These are phyloP conservation scores for Umimayanthus kanabou DNA, from an alignment of 92 coral and sea anemone species.

Conservation along the genomic window DNA sequence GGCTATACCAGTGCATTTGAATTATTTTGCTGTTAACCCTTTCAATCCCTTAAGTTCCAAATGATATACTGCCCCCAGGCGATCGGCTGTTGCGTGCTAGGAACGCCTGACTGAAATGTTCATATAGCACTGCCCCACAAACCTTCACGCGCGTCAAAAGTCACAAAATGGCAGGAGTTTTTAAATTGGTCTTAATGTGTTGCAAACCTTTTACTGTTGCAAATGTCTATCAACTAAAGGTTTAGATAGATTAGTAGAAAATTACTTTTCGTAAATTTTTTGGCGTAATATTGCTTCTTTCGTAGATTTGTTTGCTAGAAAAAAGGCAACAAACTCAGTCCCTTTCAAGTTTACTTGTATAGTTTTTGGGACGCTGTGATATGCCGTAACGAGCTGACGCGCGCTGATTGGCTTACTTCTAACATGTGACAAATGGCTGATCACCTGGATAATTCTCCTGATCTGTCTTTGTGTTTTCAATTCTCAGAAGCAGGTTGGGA, in stretches of 20 bases:
- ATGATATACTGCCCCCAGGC: not conserved
- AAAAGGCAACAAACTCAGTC: not conserved
- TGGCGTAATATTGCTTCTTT: not conserved
- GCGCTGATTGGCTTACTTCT: not conserved
- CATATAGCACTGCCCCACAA: not conserved
- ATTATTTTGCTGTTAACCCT: constrained; percentile 5
- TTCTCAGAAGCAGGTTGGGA: not conserved
- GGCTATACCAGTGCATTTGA: constrained; percentile 24
- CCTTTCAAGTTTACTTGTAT: not conserved
- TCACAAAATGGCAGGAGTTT: not conserved
- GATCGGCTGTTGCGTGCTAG: not conserved
- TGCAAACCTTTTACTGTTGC: too few species aligned
- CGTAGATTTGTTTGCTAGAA: too few species aligned
- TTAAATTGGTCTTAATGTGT: not conserved
- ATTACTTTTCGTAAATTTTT: too few species aligned
- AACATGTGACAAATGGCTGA: not conserved
- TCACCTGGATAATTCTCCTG: too few species aligned
- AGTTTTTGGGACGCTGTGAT: not conserved
- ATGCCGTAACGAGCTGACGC: not conserved
- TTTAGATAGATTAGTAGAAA: too few species aligned
- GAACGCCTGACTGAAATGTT: too few species aligned
- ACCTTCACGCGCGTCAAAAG: not conserved
- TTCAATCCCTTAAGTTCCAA: not conserved
- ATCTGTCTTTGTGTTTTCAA: not conserved
- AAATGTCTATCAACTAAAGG: too few species aligned